phyloP scores from a whole-genome alignment of 2,797 vertebrate genomes.

The Darevskia nairensis region DNA sequence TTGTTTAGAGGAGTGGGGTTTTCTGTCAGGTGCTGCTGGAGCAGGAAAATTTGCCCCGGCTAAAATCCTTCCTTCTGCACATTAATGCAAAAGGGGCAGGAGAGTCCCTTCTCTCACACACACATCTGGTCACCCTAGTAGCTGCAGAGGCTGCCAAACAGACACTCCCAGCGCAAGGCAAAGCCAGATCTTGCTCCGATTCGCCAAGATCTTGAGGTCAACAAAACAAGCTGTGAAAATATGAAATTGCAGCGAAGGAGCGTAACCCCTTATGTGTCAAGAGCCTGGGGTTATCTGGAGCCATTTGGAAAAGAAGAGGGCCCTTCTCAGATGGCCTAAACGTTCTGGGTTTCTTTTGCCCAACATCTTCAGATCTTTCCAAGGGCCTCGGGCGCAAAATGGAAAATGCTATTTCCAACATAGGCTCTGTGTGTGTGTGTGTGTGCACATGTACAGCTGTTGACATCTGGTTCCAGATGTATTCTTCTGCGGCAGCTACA shows the following conservation, averaged over 20 bases:
- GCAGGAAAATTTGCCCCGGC: neutral
- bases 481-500: neutral
- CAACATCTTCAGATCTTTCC: neutral
- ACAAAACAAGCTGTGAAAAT: slow-evolving; percentile 5
- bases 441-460: neutral
- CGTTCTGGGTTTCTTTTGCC: neutral
- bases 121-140: neutral
- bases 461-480: slow-evolving; percentile 17
- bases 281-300: neutral
- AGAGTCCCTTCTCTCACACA: neutral
- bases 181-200: neutral
- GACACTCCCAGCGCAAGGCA: neutral
- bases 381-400: neutral
- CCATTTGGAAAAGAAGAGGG: no score
- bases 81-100: neutral
- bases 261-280: neutral
- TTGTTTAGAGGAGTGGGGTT: neutral
- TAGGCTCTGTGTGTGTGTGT: no score
- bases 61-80: neutral
- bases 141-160: neutral
- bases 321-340: accelerated
- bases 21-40: neutral
- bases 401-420: neutral
- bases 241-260: accelerated
- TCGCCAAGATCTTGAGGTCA: neutral